Evolutionary conservation across 2,888 invertebrate species (phyloP).

Genomic region (Acrocera orbiculus): DNA sequence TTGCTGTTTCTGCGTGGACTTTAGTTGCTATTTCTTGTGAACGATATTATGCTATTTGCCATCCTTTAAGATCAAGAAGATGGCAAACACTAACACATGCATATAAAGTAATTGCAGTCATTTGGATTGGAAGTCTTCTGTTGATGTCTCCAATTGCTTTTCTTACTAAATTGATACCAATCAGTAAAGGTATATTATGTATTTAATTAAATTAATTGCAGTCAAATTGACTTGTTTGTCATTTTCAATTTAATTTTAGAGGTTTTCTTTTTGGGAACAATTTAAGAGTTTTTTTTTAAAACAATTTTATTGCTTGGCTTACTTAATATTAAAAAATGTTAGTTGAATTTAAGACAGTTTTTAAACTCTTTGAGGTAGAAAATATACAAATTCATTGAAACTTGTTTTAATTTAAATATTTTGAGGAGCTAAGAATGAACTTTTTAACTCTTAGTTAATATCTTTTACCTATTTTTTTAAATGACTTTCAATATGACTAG

Average conservation of each 20-base stretch:
- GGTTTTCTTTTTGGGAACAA: not conserved
- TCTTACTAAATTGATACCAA: conserved; percentile 36
- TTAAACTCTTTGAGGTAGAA: too few species aligned
- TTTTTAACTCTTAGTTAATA: too few species aligned
- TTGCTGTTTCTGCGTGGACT: conserved; percentile 58
- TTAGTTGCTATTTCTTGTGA: conserved; percentile 55
- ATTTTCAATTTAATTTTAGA: not conserved
- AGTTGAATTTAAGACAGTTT: too few species aligned
- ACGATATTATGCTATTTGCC: conserved; percentile 56
- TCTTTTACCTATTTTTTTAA: too few species aligned
- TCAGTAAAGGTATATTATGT: conserved; percentile 20
- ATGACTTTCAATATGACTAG: too few species aligned
- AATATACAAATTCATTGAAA: too few species aligned
- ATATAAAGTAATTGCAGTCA: conserved; percentile 41
- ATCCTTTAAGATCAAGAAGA: conserved; percentile 46
- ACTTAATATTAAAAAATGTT: too few species aligned
- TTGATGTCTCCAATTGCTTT: conserved; percentile 43
- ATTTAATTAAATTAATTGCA: not conserved
- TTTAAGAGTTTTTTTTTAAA: too few species aligned
- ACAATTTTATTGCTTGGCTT: too few species aligned
- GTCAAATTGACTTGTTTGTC: not conserved
- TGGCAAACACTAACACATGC: conserved; percentile 57
- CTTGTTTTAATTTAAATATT: too few species aligned
- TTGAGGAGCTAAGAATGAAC: too few species aligned
- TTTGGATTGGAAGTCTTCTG: conserved; percentile 42